Evolutionary conservation across 2,113 vertebrate genomes (phyloP).

Genomic region (Sorex fumeus): DNA sequence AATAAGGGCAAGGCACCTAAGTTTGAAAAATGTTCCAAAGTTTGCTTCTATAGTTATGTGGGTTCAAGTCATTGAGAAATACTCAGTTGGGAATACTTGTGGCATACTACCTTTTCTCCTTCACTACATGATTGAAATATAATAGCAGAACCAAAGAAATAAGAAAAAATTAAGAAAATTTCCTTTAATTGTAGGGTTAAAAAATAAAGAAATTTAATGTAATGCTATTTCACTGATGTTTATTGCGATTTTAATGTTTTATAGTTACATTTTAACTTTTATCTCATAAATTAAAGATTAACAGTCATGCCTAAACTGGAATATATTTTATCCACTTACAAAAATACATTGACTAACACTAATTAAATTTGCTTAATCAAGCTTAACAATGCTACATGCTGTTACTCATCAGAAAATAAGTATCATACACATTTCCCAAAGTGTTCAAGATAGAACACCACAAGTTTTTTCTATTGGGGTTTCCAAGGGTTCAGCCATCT

Average conservation of each 20-base stretch:
- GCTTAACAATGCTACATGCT: constrained; percentile 87
- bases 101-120: not conserved
- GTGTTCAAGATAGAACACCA: constrained; percentile 78
- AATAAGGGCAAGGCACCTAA: not conserved
- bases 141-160: not conserved
- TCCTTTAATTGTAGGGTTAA: constrained; percentile 42
- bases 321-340: constrained; percentile 86
- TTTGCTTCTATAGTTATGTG: not conserved
- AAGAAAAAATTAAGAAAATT: not conserved
- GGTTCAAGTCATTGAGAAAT: not conserved
- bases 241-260: constrained; percentile 85
- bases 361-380: constrained; percentile 91
- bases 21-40: constrained; percentile 38
- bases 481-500: constrained; percentile 85
- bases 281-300: constrained; percentile 88
- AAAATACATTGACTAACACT: constrained; percentile 85
- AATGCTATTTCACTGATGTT: constrained; percentile 54
- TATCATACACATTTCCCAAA: constrained; percentile 74
- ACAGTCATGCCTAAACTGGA: constrained; percentile 80
- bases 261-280: constrained; percentile 85
- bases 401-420: constrained; percentile 88
- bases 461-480: constrained; percentile 70
- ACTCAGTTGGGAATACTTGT: not conserved
- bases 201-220: constrained; percentile 39
- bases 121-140: not conserved